Conservation (phyloP, 1,140 invertebrate genomes). For the Aphidius gifuensis region DNA sequence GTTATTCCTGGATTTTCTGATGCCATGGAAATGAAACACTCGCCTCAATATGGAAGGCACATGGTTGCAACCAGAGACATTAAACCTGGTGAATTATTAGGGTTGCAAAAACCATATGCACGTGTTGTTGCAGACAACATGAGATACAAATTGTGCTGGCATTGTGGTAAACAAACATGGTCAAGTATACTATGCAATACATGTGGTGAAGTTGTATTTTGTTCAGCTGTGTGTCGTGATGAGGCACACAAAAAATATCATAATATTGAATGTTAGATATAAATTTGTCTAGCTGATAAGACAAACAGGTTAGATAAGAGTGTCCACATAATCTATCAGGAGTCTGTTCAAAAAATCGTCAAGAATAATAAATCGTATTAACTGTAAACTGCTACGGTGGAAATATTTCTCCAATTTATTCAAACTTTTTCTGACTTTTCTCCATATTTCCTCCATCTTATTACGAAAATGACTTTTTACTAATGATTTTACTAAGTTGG, state of each 20-base stretch:
- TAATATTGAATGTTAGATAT: constrained; percentile 78
- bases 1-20: constrained; percentile 60
- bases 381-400: too few relatives aligned
- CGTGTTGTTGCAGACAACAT: constrained; percentile 62
- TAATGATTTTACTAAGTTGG: too few relatives aligned
- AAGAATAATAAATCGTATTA: too few relatives aligned
- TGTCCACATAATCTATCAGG: too few relatives aligned
- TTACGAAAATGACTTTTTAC: too few relatives aligned
- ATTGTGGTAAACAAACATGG: constrained; percentile 67
- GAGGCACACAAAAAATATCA: constrained; percentile 66
- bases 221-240: constrained; percentile 65
- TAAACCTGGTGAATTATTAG: constrained; percentile 72
- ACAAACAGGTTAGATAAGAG: too few relatives aligned
- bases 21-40: constrained; percentile 60
- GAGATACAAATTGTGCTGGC: constrained; percentile 65
- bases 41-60: constrained; percentile 61
- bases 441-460: too few relatives aligned
- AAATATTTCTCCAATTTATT: too few relatives aligned
- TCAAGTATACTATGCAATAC: constrained; percentile 63
- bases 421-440: too few relatives aligned
- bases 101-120: constrained; percentile 74
- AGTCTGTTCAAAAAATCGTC: too few relatives aligned
- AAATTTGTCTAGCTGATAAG: too few relatives aligned
- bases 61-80: constrained; percentile 65
- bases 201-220: constrained; percentile 69